phyloP scores from a whole-genome alignment of 2,888 invertebrate species.

The Cephus nigrinus region DNA sequence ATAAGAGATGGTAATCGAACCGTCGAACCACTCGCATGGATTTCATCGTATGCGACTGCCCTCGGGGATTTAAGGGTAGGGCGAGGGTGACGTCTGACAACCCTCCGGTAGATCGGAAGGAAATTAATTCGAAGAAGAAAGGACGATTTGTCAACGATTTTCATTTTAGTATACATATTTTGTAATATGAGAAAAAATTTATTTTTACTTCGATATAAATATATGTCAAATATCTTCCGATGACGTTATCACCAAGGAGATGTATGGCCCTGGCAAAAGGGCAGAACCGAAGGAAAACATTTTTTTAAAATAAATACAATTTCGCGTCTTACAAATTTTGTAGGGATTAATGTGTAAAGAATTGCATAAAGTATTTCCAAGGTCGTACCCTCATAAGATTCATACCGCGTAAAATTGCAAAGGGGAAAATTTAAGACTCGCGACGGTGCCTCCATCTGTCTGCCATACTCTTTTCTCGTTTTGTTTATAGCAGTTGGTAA shows the following conservation, averaged over 20 bases:
- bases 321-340: not conserved
- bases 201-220: not conserved
- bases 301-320: not conserved
- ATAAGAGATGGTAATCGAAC: constrained; percentile 8
- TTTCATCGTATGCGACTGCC: not conserved
- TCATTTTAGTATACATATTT: not conserved
- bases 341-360: not conserved
- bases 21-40: constrained; percentile 1
- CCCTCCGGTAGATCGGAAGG: not conserved
- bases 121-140: not conserved
- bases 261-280: not conserved
- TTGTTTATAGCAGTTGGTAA: not conserved
- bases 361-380: not conserved
- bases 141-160: not conserved
- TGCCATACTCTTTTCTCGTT: not conserved
- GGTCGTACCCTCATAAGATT: not conserved
- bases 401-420: not conserved
- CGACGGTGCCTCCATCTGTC: not conserved
- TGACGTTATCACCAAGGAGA: not conserved
- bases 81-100: not conserved
- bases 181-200: not conserved
- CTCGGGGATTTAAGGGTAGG: constrained; percentile 2
- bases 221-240: not conserved
- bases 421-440: not conserved
- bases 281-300: not conserved